These are phyloP conservation scores for Amphilophus citrinellus DNA, from an alignment of 2,113 vertebrate genomes.

Conservation along the genomic window DNA sequence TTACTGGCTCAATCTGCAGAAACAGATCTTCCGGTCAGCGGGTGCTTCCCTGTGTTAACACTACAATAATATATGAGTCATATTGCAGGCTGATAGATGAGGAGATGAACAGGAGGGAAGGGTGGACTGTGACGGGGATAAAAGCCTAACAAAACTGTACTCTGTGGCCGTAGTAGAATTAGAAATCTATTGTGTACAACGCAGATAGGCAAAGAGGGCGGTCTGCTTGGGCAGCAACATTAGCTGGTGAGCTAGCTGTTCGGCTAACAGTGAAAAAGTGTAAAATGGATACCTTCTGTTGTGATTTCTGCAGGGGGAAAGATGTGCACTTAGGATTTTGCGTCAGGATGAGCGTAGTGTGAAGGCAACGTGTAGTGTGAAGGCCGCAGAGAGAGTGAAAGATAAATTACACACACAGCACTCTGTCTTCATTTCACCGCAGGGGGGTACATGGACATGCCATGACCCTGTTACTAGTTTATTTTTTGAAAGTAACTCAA, in stretches of 20 bases:
- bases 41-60: constrained; percentile 73
- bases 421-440: background rate
- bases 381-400: background rate
- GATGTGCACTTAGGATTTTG: background rate
- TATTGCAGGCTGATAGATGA: constrained; percentile 60
- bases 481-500: constrained; percentile 40
- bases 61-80: constrained; percentile 83
- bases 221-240: constrained; percentile 35
- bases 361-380: background rate
- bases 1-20: constrained; percentile 82
- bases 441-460: background rate
- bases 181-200: constrained; percentile 15
- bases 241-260: constrained; percentile 5
- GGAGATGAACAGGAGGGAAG: constrained; percentile 62
- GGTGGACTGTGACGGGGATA: constrained; percentile 30
- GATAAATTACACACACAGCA: background rate
- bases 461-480: background rate
- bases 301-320: constrained; percentile 39
- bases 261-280: constrained; percentile 12
- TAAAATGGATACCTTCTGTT: constrained; percentile 25
- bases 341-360: background rate
- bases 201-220: constrained; percentile 20
- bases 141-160: constrained; percentile 3
- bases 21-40: constrained; percentile 85
- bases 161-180: constrained; percentile 12